Evolutionary conservation across 1,140 invertebrate genomes (phyloP).

Genomic region (Leptinotarsa texana): DNA sequence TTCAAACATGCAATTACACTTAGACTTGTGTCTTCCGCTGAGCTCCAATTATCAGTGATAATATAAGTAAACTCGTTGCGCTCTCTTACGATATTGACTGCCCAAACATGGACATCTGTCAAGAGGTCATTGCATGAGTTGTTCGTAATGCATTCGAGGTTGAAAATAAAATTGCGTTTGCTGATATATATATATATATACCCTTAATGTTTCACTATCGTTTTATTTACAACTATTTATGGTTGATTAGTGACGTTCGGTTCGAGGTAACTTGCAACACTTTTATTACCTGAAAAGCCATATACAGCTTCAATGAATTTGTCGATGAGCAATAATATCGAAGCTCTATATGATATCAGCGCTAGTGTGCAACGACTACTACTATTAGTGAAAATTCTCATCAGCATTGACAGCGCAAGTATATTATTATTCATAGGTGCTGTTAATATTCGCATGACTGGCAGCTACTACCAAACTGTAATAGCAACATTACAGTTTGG

Average conservation of each 20-base stretch:
- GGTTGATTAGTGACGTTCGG: not conserved
- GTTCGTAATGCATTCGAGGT: constrained; percentile 16
- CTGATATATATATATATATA: not conserved
- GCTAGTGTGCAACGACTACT: too few species aligned
- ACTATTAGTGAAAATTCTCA: too few species aligned
- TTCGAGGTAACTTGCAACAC: too few species aligned
- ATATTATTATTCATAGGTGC: too few species aligned
- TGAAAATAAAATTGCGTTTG: not conserved
- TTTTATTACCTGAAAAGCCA: too few species aligned
- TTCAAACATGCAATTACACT: too few species aligned
- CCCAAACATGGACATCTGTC: constrained; percentile 29
- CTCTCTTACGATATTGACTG: constrained; percentile 11
- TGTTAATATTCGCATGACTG: too few species aligned
- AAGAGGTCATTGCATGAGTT: constrained; percentile 22
- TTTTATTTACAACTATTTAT: not conserved
- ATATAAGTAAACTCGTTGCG: not conserved
- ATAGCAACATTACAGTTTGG: too few species aligned
- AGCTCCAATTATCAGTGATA: not conserved
- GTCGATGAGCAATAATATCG: not conserved
- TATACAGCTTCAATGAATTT: not conserved
- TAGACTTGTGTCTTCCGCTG: too few species aligned
- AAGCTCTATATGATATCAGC: too few species aligned
- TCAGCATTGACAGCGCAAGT: too few species aligned
- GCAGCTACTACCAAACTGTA: too few species aligned
- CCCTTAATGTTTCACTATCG: constrained; percentile 7